These are phyloP conservation scores for Epirrita christyi DNA, from an alignment of 2,888 invertebrate species.

Conservation along the genomic window DNA sequence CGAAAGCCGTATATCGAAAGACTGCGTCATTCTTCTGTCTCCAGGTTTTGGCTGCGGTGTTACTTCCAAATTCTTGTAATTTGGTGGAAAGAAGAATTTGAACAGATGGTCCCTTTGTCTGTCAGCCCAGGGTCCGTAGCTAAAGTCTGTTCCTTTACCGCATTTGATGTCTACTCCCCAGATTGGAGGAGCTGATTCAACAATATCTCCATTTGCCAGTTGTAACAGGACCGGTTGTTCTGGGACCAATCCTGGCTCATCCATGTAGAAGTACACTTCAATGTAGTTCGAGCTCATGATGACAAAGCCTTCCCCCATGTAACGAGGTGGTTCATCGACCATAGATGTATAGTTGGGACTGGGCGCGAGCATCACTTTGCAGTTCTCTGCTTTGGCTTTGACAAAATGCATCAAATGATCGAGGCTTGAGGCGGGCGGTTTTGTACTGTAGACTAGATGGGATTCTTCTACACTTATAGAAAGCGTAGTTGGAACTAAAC, in stretches of 20 bases:
- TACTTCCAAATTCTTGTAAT: slow-evolving; percentile 91
- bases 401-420: slow-evolving; percentile 98
- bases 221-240: slow-evolving; percentile 95
- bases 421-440: slow-evolving; percentile 96
- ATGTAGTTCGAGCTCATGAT: slow-evolving; percentile 97
- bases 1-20: slow-evolving; percentile 96
- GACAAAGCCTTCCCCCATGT: slow-evolving; percentile 99
- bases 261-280: slow-evolving; percentile 98
- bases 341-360: slow-evolving; percentile 97
- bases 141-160: slow-evolving; percentile 97
- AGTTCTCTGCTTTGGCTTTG: slow-evolving; percentile 97
- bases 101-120: slow-evolving; percentile 97
- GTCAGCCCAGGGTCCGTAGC: slow-evolving; percentile 99
- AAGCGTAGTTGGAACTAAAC: slow-evolving; percentile 96
- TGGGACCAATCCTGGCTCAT: slow-evolving; percentile 97
- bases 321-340: slow-evolving; percentile 96
- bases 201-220: slow-evolving; percentile 96
- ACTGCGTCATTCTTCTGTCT: slow-evolving; percentile 94
- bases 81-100: slow-evolving; percentile 97
- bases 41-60: slow-evolving; percentile 94
- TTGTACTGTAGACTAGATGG: slow-evolving; percentile 97
- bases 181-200: slow-evolving; percentile 96
- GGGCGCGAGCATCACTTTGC: slow-evolving; percentile 97
- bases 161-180: slow-evolving; percentile 98
- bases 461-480: slow-evolving; percentile 97